These are phyloP conservation scores for Atrina japonica DNA, from an alignment of 2,888 invertebrate genomes.

Conservation along the genomic window DNA sequence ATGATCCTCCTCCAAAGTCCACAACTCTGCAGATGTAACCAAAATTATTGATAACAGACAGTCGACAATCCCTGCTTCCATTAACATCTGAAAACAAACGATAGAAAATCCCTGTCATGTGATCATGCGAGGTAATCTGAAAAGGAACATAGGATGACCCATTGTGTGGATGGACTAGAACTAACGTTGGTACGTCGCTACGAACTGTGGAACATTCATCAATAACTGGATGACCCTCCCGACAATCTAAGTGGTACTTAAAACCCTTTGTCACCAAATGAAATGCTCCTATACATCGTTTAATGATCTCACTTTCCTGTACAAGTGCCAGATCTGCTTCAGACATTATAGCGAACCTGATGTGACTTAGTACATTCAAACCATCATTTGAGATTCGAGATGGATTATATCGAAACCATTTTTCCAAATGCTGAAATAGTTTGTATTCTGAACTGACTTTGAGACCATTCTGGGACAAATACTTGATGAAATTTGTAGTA, in stretches of 20 bases:
- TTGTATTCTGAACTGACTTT: slow-evolving; percentile 71
- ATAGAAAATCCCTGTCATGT: slow-evolving; percentile 68
- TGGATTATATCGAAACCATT: slow-evolving; percentile 72
- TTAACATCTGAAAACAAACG: slow-evolving; percentile 76
- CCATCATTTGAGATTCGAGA: slow-evolving; percentile 61
- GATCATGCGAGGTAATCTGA: slow-evolving; percentile 77
- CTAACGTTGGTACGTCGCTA: slow-evolving; percentile 63
- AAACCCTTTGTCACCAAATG: slow-evolving; percentile 70
- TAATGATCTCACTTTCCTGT: slow-evolving; percentile 69
- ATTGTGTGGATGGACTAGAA: slow-evolving; percentile 70
- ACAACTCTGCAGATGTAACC: slow-evolving; percentile 78
- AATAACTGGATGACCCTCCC: slow-evolving; percentile 72
- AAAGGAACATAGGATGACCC: slow-evolving; percentile 78
- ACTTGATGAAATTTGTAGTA: slow-evolving; percentile 65
- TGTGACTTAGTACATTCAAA: slow-evolving; percentile 63
- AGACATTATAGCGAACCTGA: slow-evolving; percentile 78
- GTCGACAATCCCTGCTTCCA: slow-evolving; percentile 77
- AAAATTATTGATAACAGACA: slow-evolving; percentile 77
- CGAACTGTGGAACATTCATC: slow-evolving; percentile 67
- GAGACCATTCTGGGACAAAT: slow-evolving; percentile 69
- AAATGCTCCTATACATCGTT: slow-evolving; percentile 62
- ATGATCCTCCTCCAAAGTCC: slow-evolving; percentile 79
- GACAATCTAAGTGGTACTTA: slow-evolving; percentile 70
- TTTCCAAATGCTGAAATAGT: slow-evolving; percentile 71
- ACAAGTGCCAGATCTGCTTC: slow-evolving; percentile 70